phyloP scores from a whole-genome alignment of 2,888 invertebrate species.

The Acleris cristana region DNA sequence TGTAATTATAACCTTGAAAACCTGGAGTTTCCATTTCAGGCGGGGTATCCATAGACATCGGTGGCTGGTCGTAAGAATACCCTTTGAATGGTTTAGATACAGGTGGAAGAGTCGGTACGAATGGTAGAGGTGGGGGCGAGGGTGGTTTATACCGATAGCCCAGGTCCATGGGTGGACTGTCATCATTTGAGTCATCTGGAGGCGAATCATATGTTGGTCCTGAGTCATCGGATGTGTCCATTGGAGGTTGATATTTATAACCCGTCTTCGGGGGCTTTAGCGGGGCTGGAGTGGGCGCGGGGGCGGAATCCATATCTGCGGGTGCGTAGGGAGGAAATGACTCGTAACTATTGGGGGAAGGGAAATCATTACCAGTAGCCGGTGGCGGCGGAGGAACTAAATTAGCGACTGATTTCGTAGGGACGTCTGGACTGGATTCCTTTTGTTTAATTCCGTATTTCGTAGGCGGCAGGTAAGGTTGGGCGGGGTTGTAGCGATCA shows the following conservation, averaged over 20 bases:
- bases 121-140: slow-evolving; percentile 50
- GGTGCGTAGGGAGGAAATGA: slow-evolving; percentile 74
- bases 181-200: slow-evolving; percentile 48
- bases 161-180: slow-evolving; percentile 53
- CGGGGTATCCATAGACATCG: slow-evolving; percentile 51
- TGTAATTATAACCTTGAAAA: slow-evolving; percentile 61
- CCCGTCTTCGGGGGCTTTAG: slow-evolving; percentile 30
- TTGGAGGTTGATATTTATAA: slow-evolving; percentile 53
- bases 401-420: slow-evolving; percentile 59
- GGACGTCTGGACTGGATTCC: slow-evolving; percentile 52
- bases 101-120: slow-evolving; percentile 62
- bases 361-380: slow-evolving; percentile 63
- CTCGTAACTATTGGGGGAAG: slow-evolving; percentile 67
- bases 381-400: slow-evolving; percentile 70
- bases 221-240: slow-evolving; percentile 48
- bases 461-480: slow-evolving; percentile 72
- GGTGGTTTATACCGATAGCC: slow-evolving; percentile 70
- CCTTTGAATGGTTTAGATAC: slow-evolving; percentile 60
- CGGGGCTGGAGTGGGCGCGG: slow-evolving; percentile 43
- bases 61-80: slow-evolving; percentile 72
- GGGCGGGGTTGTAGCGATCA: slow-evolving; percentile 80
- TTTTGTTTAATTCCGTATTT: slow-evolving; percentile 66
- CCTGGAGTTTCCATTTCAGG: slow-evolving; percentile 49
- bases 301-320: slow-evolving; percentile 8
- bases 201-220: slow-evolving; percentile 45